Conservation (phyloP, 2,797 vertebrate species). For the Brachyrhaphis roseni region DNA sequence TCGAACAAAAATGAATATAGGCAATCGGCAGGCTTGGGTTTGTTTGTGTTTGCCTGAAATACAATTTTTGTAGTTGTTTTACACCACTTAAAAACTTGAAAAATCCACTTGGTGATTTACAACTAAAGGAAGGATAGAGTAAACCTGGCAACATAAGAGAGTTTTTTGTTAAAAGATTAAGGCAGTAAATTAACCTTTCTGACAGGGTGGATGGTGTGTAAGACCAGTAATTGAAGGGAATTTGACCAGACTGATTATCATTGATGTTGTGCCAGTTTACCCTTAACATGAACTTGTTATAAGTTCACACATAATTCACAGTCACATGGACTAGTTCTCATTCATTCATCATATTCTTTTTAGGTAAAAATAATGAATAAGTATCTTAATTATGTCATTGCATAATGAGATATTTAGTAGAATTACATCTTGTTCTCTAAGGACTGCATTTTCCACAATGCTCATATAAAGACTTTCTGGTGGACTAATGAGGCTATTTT, state of each 20-base stretch:
- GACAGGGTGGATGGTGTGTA: not conserved
- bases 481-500: not conserved
- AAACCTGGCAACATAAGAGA: not conserved
- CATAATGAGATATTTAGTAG: not conserved
- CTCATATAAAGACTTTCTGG: not conserved
- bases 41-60: not conserved
- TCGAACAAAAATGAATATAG: too few species aligned
- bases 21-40: too few species aligned
- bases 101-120: not conserved
- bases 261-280: not conserved
- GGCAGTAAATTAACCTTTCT: not conserved
- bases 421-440: not conserved
- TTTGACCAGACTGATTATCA: not conserved
- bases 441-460: not conserved
- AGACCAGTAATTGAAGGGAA: not conserved
- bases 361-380: not conserved
- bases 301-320: not conserved
- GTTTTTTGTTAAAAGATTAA: not conserved
- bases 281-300: not conserved
- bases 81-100: not conserved
- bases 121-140: not conserved
- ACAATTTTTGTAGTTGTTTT: not conserved
- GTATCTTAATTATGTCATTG: not conserved
- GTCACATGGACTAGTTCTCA: not conserved
- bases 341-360: not conserved